Conservation (phyloP, 2,888 invertebrate species). For the Mimas tiliae region DNA sequence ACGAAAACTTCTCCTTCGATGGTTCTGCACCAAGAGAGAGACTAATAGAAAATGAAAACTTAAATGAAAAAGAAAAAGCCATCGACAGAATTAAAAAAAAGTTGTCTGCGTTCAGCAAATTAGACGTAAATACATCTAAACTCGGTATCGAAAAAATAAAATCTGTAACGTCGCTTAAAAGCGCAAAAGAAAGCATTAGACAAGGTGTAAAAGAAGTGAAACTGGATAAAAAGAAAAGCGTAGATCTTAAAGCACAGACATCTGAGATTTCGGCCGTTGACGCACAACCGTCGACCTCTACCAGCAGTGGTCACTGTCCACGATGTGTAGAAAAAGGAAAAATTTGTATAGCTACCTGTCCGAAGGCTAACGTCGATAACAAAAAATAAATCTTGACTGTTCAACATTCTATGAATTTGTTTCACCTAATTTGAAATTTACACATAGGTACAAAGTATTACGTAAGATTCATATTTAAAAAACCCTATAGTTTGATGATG, state of each 20-base stretch:
- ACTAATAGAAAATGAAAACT: neutral
- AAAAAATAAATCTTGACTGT: constrained; percentile 24
- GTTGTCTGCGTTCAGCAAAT: constrained; percentile 6
- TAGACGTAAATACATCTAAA: neutral
- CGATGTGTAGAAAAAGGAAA: constrained; percentile 54
- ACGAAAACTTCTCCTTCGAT: constrained; percentile 31
- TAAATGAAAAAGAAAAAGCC: neutral
- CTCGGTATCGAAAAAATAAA: neutral
- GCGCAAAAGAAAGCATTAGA: neutral
- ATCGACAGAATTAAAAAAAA: neutral
- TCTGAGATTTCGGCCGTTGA: neutral
- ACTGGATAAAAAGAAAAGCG: neutral
- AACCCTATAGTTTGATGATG: no score
- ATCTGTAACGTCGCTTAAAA: neutral
- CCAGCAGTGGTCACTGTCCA: constrained; percentile 42
- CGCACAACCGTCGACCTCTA: neutral
- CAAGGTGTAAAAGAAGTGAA: neutral
- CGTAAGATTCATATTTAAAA: no score
- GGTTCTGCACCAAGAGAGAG: neutral
- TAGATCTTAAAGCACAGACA: neutral
- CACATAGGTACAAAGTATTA: no score
- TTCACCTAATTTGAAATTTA: no score
- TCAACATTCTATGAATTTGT: neutral
- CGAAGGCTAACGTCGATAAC: constrained; percentile 40
- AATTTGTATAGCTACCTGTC: constrained; percentile 55